Percentiles rank a stretch among this genome's conserved stretches.
These are phyloP conservation scores for Pimpla rufipes DNA, from an alignment of 2,888 invertebrate genomes.

Conservation along the genomic window DNA sequence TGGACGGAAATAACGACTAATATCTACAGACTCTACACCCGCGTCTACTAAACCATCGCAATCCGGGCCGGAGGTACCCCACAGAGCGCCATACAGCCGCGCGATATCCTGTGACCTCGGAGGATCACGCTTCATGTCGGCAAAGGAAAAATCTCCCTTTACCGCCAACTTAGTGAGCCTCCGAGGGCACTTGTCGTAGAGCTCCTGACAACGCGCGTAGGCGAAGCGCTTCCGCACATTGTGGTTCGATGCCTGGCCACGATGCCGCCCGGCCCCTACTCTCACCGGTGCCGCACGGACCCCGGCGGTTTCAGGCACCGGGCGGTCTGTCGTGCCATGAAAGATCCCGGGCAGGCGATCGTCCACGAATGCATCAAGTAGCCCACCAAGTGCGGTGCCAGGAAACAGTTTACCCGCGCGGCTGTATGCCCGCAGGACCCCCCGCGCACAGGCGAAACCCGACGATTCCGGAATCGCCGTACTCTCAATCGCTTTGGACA, in stretches of 20 bases:
- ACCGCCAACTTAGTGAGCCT: conserved; percentile 72
- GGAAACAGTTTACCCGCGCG: neutral
- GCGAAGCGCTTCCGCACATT: conserved; percentile 5
- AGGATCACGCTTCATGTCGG: neutral
- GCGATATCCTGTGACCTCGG: conserved; percentile 52
- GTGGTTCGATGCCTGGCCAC: neutral
- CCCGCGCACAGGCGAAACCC: neutral
- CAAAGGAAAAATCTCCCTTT: conserved; percentile 58
- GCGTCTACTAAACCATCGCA: neutral
- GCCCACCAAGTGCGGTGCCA: neutral
- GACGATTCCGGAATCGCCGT: neutral
- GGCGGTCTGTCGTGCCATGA: neutral
- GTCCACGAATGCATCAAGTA: neutral
- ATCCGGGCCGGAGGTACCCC: conserved; percentile 70
- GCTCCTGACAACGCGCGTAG: conserved; percentile 77
- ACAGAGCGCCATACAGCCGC: conserved; percentile 73
- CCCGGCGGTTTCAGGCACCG: neutral
- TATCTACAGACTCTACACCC: no score
- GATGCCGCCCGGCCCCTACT: no score
- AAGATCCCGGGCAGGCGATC: neutral
- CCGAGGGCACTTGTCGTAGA: conserved; percentile 75
- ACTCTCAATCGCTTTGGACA: neutral
- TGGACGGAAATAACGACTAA: conserved; percentile 4
- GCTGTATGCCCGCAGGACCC: neutral
- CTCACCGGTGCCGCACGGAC: no score